Evolutionary conservation across 2,113 vertebrate species (phyloP), one percentile per base, ranked within the genome.

Genomic region (Prunella himalayana): DNA sequence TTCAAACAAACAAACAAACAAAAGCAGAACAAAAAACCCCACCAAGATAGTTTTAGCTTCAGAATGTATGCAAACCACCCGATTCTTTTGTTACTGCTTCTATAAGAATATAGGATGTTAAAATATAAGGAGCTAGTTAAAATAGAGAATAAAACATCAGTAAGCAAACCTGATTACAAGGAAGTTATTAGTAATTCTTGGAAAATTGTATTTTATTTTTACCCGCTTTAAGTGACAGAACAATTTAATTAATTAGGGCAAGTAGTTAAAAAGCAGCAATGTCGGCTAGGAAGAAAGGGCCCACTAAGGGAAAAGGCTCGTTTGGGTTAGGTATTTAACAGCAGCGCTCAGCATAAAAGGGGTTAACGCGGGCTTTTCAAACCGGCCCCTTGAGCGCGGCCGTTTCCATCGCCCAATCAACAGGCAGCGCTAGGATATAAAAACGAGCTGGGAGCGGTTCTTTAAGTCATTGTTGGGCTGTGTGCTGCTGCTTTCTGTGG

Each of bases 321-420:
- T 15, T 7, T 6, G 5, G 9, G 9, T 15, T 1, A 14, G 35
- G 2, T 15, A 19, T 19, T 31, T 10, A 5, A 7, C 6, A 19
- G 42, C 11, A 18, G 8, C 8, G 12, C 9, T 5, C 20, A 31
- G n/a, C 15, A 31, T 1, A 18, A 8, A 49, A 9, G 5, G 42
- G 56, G 72, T 76, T 76, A 60, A 76, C 11, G 72, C 27, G 42
- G 15, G 21, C 14, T 60, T 76, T 76, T 76, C 56, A 60, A 76
- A 60, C 21, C 15, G 2, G 2, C 17, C 13, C 54, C 16, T 12
- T 8, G 20, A 31, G n/a, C 9, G 28, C n/a, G 11, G 27, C 27
- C 9, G 8, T 14, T 49, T 8, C 44, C 56, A 24, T 31, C 27
- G 30, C 11, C 72, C 72, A 76, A 76, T 76, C 31, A 73, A n/a